Conservation (phyloP, 2,113 vertebrate genomes). For the Thinocorus orbignyianus region DNA sequence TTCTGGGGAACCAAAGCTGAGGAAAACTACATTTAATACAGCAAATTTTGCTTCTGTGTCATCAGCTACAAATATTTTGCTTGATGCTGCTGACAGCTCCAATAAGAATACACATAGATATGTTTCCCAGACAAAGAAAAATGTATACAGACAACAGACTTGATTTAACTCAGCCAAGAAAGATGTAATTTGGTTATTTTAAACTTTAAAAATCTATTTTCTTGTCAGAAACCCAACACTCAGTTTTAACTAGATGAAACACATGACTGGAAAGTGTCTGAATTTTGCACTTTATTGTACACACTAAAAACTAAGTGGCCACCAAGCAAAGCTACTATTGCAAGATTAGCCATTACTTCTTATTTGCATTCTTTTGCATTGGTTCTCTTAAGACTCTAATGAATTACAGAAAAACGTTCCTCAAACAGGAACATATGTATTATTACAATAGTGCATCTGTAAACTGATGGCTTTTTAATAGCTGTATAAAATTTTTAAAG, state of each 20-base stretch:
- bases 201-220: background rate
- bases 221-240: background rate
- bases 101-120: background rate
- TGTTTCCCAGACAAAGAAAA: background rate
- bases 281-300: background rate
- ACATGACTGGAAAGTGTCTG: background rate
- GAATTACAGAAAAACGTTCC: background rate
- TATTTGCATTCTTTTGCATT: background rate
- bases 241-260: background rate
- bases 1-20: background rate
- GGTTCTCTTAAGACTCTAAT: background rate
- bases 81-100: background rate
- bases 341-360: background rate
- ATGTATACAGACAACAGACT: background rate
- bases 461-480: background rate
- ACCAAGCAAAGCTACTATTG: background rate
- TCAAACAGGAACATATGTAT: background rate
- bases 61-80: background rate
- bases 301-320: background rate
- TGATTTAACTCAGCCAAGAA: background rate
- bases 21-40: background rate
- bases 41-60: background rate
- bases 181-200: background rate
- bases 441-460: background rate
- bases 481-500: background rate